Percentiles rank a stretch among this genome's conserved stretches.
phyloP scores from a whole-genome alignment of 92 coral and sea anemone genomes.

The Porites cylindrica region DNA sequence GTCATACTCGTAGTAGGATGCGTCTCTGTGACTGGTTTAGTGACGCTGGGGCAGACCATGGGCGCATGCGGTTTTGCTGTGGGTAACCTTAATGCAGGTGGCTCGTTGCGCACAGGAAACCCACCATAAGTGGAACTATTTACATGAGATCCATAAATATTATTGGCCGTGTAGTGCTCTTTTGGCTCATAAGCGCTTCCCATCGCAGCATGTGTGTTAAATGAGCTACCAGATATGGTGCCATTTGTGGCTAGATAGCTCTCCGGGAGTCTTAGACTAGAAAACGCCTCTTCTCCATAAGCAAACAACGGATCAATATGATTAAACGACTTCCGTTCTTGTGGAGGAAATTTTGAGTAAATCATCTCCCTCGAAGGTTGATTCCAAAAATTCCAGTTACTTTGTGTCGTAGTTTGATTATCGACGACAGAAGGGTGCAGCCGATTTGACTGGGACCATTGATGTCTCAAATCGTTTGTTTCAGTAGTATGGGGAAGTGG shows the following conservation, averaged over 20 bases:
- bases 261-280: background rate
- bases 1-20: background rate
- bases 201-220: background rate
- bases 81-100: background rate
- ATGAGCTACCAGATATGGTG: background rate
- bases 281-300: background rate
- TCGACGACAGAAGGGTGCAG: background rate
- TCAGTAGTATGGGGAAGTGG: background rate
- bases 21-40: background rate
- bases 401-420: background rate
- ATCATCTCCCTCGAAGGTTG: background rate
- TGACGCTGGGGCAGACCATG: background rate
- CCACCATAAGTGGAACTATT: background rate
- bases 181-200: background rate
- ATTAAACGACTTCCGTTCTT: background rate
- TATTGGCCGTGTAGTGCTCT: background rate
- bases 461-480: background rate
- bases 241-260: background rate
- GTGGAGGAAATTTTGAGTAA: background rate
- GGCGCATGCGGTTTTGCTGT: background rate
- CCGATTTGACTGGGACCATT: background rate
- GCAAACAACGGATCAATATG: background rate
- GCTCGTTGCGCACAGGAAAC: background rate
- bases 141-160: background rate
- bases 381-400: background rate